Conservation (phyloP, 1,140 invertebrate species). For the Lordiphosa stackelbergi region DNA sequence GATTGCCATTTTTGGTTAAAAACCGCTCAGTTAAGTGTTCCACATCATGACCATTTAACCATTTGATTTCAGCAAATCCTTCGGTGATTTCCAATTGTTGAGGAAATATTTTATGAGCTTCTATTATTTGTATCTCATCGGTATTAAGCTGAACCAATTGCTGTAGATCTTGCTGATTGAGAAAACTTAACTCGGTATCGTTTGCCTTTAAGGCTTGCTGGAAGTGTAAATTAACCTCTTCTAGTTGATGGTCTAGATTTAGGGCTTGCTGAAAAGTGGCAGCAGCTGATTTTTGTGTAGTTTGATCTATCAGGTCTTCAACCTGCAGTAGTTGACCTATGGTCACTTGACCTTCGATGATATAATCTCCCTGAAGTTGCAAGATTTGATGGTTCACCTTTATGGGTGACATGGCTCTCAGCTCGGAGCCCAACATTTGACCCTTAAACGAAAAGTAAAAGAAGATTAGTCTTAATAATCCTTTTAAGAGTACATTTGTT, state of each 20-base stretch:
- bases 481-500: too few species aligned
- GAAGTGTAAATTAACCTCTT: conserved; percentile 75
- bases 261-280: conserved; percentile 34
- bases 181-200: conserved; percentile 50
- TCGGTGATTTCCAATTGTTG: conserved; percentile 57
- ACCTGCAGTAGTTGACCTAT: conserved; percentile 62
- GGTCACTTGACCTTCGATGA: conserved; percentile 72
- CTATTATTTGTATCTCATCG: conserved; percentile 54
- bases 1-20: conserved; percentile 75
- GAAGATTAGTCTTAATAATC: too few species aligned
- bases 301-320: conserved; percentile 55
- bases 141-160: conserved; percentile 57
- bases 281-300: conserved; percentile 35
- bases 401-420: conserved; percentile 76
- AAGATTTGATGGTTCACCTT: conserved; percentile 65
- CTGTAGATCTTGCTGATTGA: conserved; percentile 57
- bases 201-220: conserved; percentile 65
- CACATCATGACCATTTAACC: conserved; percentile 76
- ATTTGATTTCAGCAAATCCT: conserved; percentile 68
- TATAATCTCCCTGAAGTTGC: conserved; percentile 70
- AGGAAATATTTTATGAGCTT: conserved; percentile 48
- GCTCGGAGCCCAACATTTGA: conserved; percentile 62
- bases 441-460: conserved; percentile 16
- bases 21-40: conserved; percentile 60
- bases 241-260: conserved; percentile 30